These are phyloP conservation scores for Mesochorus sp. DNA, from an alignment of 2,888 invertebrate genomes.

Conservation along the genomic window DNA sequence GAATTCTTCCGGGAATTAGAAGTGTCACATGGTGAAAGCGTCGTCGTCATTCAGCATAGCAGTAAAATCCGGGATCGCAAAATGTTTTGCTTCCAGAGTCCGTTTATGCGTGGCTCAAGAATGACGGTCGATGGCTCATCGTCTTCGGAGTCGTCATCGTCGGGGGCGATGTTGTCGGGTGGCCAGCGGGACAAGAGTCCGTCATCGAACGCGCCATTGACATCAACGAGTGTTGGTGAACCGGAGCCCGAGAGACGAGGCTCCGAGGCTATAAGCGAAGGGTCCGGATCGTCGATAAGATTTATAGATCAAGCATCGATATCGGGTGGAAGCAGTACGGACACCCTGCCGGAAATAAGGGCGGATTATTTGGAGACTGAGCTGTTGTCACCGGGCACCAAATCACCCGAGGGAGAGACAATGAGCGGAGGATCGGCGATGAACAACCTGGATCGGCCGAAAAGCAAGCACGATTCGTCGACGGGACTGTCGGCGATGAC, in stretches of 20 bases:
- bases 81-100: constrained; percentile 82
- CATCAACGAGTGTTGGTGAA: constrained; percentile 49
- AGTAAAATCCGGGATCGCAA: constrained; percentile 9
- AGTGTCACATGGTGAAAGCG: too few species aligned
- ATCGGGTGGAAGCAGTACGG: constrained; percentile 78
- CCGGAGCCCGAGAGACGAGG: constrained; percentile 66
- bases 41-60: too few species aligned
- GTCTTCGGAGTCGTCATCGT: constrained; percentile 56
- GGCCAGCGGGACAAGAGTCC: constrained; percentile 59
- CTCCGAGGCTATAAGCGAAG: constrained; percentile 78
- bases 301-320: constrained; percentile 79
- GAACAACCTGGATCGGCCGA: constrained; percentile 23
- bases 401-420: constrained; percentile 39
- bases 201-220: constrained; percentile 30
- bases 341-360: constrained; percentile 78
- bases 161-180: constrained; percentile 61
- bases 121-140: constrained; percentile 59
- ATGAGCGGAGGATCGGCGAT: constrained; percentile 34
- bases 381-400: constrained; percentile 72
- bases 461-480: constrained; percentile 19
- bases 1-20: neutral
- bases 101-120: constrained; percentile 77
- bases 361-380: constrained; percentile 78
- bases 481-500: constrained; percentile 22
- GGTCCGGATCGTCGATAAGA: constrained; percentile 77